A percentile compares a stretch with the other conserved stretches of the same genome.
Conservation (phyloP, 1,140 invertebrate genomes). For the Rhopalosiphum padi region DNA sequence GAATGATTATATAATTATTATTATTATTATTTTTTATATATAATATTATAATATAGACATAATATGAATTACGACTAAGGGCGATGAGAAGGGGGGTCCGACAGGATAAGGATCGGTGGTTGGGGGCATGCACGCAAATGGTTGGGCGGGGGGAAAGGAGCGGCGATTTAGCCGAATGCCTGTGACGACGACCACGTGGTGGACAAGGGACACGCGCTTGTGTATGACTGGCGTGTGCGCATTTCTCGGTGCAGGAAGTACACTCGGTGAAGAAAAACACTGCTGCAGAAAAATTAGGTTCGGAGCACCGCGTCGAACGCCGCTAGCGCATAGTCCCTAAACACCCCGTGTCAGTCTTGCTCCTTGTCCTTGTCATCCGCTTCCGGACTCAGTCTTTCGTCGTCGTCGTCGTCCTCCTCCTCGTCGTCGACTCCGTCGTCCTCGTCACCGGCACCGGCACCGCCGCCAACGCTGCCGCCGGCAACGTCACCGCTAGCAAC, state of each 20-base stretch:
- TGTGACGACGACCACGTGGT: background rate
- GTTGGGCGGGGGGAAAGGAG: background rate
- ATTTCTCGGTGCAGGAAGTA: background rate
- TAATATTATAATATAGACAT: background rate
- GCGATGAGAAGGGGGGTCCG: background rate
- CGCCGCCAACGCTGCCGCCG: background rate
- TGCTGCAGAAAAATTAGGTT: slow-evolving; percentile 13
- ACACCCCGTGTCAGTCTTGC: slow-evolving; percentile 57
- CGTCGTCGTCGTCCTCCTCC: slow-evolving; percentile 9
- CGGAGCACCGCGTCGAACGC: slow-evolving; percentile 46
- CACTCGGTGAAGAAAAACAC: background rate
- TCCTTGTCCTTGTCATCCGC: slow-evolving; percentile 51
- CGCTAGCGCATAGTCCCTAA: slow-evolving; percentile 50
- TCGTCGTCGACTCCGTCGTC: background rate
- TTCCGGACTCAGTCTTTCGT: slow-evolving; percentile 55
- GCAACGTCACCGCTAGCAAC: background rate
- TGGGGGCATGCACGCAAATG: background rate
- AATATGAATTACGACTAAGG: background rate
- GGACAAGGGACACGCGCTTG: background rate
- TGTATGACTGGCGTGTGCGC: background rate
- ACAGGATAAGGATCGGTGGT: background rate
- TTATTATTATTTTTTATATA: background rate
- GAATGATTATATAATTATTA: background rate
- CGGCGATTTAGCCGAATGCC: background rate
- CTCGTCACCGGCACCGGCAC: background rate